Conservation (phyloP, 1,140 invertebrate species). For the Zaprionus kolodkinae region DNA sequence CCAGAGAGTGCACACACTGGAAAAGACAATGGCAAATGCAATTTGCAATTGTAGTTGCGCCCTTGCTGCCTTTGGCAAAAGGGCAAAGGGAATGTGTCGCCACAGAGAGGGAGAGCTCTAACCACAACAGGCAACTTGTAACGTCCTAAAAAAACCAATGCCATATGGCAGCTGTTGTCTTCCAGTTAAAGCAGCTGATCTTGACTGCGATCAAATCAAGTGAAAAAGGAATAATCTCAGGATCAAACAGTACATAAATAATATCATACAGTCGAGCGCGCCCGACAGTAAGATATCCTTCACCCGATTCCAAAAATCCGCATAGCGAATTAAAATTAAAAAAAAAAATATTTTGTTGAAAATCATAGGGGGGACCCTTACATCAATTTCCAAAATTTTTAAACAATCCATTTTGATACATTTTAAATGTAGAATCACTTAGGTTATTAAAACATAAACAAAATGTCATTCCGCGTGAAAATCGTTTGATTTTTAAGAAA, state of each 20-base stretch:
- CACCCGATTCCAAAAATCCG: too few species aligned
- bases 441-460: too few species aligned
- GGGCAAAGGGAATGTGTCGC: conserved; percentile 5
- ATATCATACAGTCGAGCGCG: too few species aligned
- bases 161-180: conserved; percentile 13
- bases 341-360: too few species aligned
- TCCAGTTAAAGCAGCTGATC: not conserved
- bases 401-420: too few species aligned
- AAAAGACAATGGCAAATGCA: conserved; percentile 68
- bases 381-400: too few species aligned
- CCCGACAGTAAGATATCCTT: too few species aligned
- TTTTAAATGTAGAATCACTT: too few species aligned
- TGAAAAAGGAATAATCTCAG: not conserved
- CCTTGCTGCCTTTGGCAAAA: conserved; percentile 18
- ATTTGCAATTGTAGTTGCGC: conserved; percentile 75
- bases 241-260: not conserved
- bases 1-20: conserved; percentile 50
- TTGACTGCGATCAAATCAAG: not conserved
- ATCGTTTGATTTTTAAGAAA: too few species aligned
- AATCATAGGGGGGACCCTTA: too few species aligned
- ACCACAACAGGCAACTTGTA: conserved; percentile 39
- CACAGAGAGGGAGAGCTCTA: not conserved
- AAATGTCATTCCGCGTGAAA: too few species aligned
- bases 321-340: too few species aligned
- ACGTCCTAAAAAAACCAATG: conserved; percentile 16